Evolutionary conservation across 2,113 vertebrate genomes (phyloP).

Genomic region (Carassius carassius): DNA sequence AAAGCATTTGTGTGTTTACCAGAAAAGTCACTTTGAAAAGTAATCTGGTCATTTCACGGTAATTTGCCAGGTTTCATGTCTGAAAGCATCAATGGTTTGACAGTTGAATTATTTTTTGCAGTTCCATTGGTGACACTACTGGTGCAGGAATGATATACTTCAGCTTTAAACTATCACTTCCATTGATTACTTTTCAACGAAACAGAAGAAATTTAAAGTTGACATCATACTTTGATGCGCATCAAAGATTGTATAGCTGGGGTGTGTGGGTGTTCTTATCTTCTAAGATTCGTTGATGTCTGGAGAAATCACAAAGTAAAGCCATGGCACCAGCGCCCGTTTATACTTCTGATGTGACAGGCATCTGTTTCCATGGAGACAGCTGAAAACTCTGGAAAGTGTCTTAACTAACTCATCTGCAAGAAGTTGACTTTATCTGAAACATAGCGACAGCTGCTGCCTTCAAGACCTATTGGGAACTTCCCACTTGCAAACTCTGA

Average conservation of each 20-base stretch:
- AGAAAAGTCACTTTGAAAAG: not conserved
- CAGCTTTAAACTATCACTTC: not conserved
- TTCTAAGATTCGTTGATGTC: slow-evolving; percentile 2
- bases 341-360: slow-evolving; percentile 54
- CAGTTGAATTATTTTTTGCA: not conserved
- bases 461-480: not conserved
- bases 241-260: not conserved
- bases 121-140: not conserved
- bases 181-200: not conserved
- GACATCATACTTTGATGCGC: not conserved
- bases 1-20: not conserved
- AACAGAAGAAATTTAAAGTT: not conserved
- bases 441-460: not conserved
- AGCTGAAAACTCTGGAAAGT: slow-evolving; percentile 53
- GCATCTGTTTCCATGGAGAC: slow-evolving; percentile 68
- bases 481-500: slow-evolving; percentile 6
- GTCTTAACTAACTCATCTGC: slow-evolving; percentile 16
- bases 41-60: not conserved
- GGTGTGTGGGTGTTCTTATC: slow-evolving; percentile 14
- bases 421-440: not conserved
- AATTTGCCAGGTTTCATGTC: not conserved
- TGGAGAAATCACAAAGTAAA: slow-evolving; percentile 10
- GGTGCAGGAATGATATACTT: not conserved
- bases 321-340: slow-evolving; percentile 32
- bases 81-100: not conserved